These are phyloP conservation scores for Synodontis membranacea DNA, from an alignment of 2,113 vertebrate species.

Conservation along the genomic window DNA sequence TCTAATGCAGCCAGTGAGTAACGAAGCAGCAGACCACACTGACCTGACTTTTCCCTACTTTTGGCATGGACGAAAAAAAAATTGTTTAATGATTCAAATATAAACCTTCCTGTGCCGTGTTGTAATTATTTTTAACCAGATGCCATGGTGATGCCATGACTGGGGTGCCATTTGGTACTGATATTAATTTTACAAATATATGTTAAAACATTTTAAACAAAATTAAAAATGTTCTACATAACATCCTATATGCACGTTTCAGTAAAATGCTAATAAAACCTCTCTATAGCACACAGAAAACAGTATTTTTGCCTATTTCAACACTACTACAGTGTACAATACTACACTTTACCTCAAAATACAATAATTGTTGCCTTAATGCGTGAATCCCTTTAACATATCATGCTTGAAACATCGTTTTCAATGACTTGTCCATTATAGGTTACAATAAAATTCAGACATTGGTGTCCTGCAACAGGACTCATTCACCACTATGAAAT, in stretches of 20 bases:
- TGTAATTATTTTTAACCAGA: not conserved
- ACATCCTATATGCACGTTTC: not conserved
- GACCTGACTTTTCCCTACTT: conserved; percentile 20
- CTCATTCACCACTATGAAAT: not conserved
- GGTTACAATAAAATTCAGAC: not conserved
- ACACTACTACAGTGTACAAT: not conserved
- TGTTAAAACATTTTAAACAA: not conserved
- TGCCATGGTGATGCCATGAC: not conserved
- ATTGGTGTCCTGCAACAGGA: not conserved
- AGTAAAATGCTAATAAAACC: not conserved
- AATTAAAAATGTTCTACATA: not conserved
- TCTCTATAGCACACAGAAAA: not conserved
- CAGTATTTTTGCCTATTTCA: not conserved
- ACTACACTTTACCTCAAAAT: not conserved
- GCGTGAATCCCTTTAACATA: not conserved
- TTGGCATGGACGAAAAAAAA: not conserved
- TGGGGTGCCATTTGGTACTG: not conserved
- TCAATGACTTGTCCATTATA: not conserved
- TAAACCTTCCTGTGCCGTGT: no score
- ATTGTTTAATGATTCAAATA: not conserved
- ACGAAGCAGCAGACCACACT: conserved; percentile 21
- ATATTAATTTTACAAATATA: not conserved
- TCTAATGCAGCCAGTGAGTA: conserved; percentile 31
- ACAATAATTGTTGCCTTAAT: not conserved
- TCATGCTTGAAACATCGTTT: not conserved